A percentile compares a stretch with the other conserved stretches of the same genome.
Conservation (phyloP, 2,113 vertebrate genomes). For the Arenaria interpres region DNA sequence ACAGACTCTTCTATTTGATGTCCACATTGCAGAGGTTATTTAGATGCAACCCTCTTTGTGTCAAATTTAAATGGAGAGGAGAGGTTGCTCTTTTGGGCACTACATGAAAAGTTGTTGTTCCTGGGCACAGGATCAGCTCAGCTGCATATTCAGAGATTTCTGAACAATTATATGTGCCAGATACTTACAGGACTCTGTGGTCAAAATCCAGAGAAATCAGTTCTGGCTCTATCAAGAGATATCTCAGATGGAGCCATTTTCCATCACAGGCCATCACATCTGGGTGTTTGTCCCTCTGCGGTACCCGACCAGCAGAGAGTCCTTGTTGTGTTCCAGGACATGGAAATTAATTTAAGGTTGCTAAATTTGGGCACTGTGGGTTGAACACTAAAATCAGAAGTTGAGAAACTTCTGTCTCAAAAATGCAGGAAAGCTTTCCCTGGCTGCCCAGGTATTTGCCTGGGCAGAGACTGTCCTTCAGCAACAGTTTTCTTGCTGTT, state of each 20-base stretch:
- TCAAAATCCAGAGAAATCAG: background rate
- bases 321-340: background rate
- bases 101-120: background rate
- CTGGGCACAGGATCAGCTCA: background rate
- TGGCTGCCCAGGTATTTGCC: background rate
- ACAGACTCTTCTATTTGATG: constrained; percentile 41
- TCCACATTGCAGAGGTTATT: background rate
- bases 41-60: background rate
- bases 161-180: background rate
- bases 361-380: background rate
- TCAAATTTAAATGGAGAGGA: background rate
- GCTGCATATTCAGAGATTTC: background rate
- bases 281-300: background rate
- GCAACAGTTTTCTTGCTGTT: background rate
- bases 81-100: background rate
- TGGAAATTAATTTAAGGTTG: background rate
- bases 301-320: background rate
- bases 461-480: background rate
- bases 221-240: background rate
- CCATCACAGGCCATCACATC: background rate
- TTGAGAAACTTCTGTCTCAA: background rate
- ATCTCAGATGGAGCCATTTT: background rate
- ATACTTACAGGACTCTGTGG: background rate
- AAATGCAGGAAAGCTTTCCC: accelerated
- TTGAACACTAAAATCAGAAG: background rate